These are phyloP conservation scores for Camptogramma bilineatum DNA, from an alignment of 2,888 invertebrate species.

Conservation along the genomic window DNA sequence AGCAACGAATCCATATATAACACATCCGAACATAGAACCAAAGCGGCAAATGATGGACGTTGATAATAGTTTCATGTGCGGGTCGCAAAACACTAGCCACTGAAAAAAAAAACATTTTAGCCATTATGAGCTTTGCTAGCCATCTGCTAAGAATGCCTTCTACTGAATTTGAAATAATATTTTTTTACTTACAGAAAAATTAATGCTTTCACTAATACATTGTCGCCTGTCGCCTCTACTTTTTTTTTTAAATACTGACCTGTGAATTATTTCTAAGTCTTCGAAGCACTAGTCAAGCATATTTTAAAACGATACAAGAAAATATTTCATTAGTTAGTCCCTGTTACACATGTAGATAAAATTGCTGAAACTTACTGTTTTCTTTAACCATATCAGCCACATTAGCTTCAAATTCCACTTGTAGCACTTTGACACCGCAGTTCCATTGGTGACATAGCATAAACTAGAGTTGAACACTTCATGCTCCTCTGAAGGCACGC, in stretches of 20 bases:
- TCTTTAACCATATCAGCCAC: slow-evolving; percentile 72
- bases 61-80: slow-evolving; percentile 62
- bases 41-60: slow-evolving; percentile 71
- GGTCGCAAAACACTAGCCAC: slow-evolving; percentile 75
- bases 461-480: slow-evolving; percentile 58
- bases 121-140: too few relatives aligned
- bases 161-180: not conserved
- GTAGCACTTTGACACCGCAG: slow-evolving; percentile 54
- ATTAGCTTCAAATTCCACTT: slow-evolving; percentile 69
- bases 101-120: too few relatives aligned
- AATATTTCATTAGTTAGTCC: too few relatives aligned
- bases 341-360: too few relatives aligned
- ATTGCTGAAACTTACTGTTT: slow-evolving; percentile 63
- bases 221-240: too few relatives aligned
- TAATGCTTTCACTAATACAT: too few relatives aligned
- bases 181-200: too few relatives aligned
- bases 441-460: slow-evolving; percentile 61
- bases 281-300: too few relatives aligned
- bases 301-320: too few relatives aligned
- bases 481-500: slow-evolving; percentile 54
- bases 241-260: too few relatives aligned
- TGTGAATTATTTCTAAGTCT: too few relatives aligned
- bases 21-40: slow-evolving; percentile 70
- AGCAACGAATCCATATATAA: slow-evolving; percentile 70
- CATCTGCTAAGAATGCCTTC: too few relatives aligned